These are phyloP conservation scores for Nezara viridula DNA, from an alignment of 2,888 invertebrate genomes.

Conservation along the genomic window DNA sequence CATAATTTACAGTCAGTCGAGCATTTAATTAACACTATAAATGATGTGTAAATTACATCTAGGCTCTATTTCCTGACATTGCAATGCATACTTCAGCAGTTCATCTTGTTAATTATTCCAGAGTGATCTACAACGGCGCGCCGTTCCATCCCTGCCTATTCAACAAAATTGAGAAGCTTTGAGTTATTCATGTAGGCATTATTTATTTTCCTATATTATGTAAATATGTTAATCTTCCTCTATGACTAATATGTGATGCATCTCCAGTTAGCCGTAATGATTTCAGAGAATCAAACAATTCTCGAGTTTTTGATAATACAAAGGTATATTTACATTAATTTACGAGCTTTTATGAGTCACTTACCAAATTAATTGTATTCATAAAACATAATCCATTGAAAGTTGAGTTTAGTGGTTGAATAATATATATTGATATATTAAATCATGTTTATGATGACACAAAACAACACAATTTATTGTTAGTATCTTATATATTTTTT, in stretches of 20 bases:
- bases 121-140: background rate
- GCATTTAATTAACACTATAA: background rate
- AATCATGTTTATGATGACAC: no score
- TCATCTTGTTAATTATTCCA: conserved; percentile 20
- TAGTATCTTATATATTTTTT: no score
- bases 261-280: background rate
- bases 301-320: background rate
- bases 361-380: no score
- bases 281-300: background rate
- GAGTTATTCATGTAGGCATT: background rate
- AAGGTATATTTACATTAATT: background rate
- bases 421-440: no score
- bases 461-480: no score
- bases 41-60: background rate
- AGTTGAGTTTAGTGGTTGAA: no score
- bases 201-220: background rate
- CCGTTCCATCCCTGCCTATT: background rate
- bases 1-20: background rate
- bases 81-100: conserved; percentile 36
- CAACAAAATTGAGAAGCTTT: conserved; percentile 14
- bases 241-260: background rate
- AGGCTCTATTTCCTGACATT: background rate
- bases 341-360: background rate
- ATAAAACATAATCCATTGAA: no score
- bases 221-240: background rate